A percentile compares a stretch with the other conserved stretches of the same genome.
phyloP scores from a whole-genome alignment of 2,113 vertebrate species.

The Halcyon senegalensis region DNA sequence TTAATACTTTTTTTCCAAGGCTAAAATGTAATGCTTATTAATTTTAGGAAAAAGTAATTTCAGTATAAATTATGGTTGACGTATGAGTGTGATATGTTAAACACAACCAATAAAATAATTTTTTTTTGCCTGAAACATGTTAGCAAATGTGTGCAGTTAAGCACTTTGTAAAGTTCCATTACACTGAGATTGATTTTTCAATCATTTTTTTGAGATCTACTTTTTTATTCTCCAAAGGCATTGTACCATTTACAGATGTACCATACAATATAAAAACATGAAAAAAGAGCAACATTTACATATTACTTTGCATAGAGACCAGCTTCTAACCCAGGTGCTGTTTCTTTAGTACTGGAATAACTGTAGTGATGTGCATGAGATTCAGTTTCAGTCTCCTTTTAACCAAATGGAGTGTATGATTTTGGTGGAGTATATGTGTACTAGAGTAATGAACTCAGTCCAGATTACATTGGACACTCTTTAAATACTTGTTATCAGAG shows the following conservation, averaged over 20 bases:
- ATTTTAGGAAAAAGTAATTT: conserved; percentile 1
- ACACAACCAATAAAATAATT: conserved; percentile 19
- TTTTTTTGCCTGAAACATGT: neutral
- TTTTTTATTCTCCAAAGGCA: neutral
- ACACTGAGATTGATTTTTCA: conserved; percentile 38
- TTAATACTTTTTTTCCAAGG: neutral
- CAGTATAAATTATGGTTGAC: conserved; percentile 33
- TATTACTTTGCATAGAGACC: neutral
- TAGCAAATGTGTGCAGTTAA: conserved; percentile 33
- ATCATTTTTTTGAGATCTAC: neutral
- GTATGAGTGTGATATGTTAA: conserved; percentile 32
- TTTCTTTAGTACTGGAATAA: neutral
- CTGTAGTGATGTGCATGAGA: neutral
- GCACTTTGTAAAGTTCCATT: conserved; percentile 40
- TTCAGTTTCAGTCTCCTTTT: neutral
- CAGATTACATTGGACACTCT: neutral
- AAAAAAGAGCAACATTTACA: neutral
- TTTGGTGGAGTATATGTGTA: neutral
- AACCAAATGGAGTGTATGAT: neutral
- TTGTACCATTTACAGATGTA: neutral
- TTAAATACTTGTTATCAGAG: neutral
- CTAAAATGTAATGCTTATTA: conserved; percentile 43
- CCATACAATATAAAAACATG: neutral
- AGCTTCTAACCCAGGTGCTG: neutral
- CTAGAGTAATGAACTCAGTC: neutral